phyloP scores from a whole-genome alignment of 2,888 invertebrate species.

The Platycheirus rosarum region DNA sequence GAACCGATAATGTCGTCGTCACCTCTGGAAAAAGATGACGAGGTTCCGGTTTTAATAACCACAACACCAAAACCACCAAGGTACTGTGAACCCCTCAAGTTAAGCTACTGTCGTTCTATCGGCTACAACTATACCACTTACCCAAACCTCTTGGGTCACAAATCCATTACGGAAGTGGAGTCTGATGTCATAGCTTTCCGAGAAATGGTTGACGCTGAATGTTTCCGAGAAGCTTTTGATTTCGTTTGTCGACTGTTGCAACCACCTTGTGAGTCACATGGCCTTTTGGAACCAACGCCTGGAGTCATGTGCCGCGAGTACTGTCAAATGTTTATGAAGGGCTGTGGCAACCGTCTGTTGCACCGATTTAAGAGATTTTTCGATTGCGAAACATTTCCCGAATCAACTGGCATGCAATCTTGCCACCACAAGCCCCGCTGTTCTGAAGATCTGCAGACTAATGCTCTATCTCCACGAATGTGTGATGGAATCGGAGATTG shows the following conservation, averaged over 20 bases:
- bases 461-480: conserved; percentile 89
- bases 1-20: conserved; percentile 82
- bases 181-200: conserved; percentile 92
- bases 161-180: conserved; percentile 85
- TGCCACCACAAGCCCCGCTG: conserved; percentile 93
- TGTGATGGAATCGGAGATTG: conserved; percentile 95
- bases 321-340: conserved; percentile 92
- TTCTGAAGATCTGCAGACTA: conserved; percentile 88
- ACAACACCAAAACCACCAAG: conserved; percentile 85
- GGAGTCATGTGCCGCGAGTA: conserved; percentile 88
- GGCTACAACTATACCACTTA: conserved; percentile 92
- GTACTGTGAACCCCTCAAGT: conserved; percentile 87
- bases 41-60: conserved; percentile 81
- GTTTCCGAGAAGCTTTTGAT: conserved; percentile 93
- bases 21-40: conserved; percentile 81
- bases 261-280: conserved; percentile 89
- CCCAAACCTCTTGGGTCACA: conserved; percentile 89
- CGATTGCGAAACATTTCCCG: conserved; percentile 91
- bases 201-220: conserved; percentile 95
- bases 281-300: conserved; percentile 84
- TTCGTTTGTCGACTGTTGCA: conserved; percentile 94
- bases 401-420: conserved; percentile 88
- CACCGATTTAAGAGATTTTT: conserved; percentile 88
- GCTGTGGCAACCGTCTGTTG: conserved; percentile 90
- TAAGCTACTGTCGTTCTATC: conserved; percentile 88